Base-by-base conservation (phyloP, 2,888 invertebrate genomes). In the Halictus quadricinctus region DNA sequence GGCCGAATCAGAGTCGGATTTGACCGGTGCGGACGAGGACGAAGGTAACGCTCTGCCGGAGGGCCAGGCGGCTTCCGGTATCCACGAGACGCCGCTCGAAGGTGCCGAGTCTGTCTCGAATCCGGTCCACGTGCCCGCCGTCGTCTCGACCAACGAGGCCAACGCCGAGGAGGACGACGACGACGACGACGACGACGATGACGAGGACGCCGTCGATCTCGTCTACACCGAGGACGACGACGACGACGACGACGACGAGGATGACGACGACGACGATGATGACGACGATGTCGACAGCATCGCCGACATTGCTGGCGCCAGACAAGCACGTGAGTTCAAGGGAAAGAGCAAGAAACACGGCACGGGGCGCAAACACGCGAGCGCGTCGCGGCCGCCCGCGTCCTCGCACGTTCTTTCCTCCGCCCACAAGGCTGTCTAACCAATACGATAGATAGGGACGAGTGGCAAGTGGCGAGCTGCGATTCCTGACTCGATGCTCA, bases 321-420 rank as follows among this genome's bases (percentile, higher is more conserved):
- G 96, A 95, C 95, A 95, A 95, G 96, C 97, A 97, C 97, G 98
- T 97, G 97, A 98, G 98, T 97, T 97, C 93, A 97, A 97, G 96
- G 96, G 96, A 91, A 93, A 93, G 92, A 93, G 93, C 91, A 94
- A 93, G 92, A 94, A 94, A 92, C 93, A 93, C 91, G 92, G 88
- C 90, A 91, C 90, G 84, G 90, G 88, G 85, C 92, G 88, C 75
- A 93, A 92, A 84, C 93, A 93, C 89, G 86, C 92, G 88, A 92
- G 92, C 81, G 92, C 93, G 83, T 88, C 91, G 58, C 85, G 79
- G 81, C 72, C 82, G 78, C 79, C 70, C 81, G 82, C 83, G 75
- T 58, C 15, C 8, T 18, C 29, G 8, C 29, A 6, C 36, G 84
- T 25, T n/a, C 6, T 36, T 18, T 8, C 82, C 43, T 72, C 85